A percentile compares a stretch with the other conserved stretches of the same genome.
phyloP scores from a whole-genome alignment of 92 coral and sea anemone species.

The Anthopleura xanthogrammica region DNA sequence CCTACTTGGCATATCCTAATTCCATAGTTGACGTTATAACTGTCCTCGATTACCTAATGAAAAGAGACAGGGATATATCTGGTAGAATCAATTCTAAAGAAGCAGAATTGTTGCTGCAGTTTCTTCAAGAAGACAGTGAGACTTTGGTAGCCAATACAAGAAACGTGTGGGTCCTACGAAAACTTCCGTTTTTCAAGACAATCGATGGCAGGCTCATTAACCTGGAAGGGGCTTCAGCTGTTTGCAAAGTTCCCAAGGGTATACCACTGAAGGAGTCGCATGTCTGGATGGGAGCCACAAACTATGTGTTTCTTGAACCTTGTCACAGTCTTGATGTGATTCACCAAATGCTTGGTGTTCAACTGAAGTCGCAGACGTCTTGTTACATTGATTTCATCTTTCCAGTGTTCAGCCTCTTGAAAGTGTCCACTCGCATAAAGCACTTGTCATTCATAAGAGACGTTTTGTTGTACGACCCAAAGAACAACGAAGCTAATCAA shows the following conservation, averaged over 20 bases:
- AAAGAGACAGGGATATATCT: conserved; percentile 24
- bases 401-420: conserved; percentile 52
- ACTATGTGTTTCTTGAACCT: conserved; percentile 68
- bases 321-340: conserved; percentile 38
- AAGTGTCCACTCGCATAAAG: conserved; percentile 46
- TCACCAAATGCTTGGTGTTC: conserved; percentile 64
- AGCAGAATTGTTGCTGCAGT: conserved; percentile 42
- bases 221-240: conserved; percentile 37
- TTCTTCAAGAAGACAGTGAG: conserved; percentile 53
- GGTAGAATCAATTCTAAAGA: conserved; percentile 42
- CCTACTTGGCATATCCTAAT: conserved; percentile 66
- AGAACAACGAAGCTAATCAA: conserved; percentile 8
- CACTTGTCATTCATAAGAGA: conserved; percentile 60
- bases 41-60: conserved; percentile 54
- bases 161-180: conserved; percentile 33
- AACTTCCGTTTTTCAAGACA: conserved; percentile 67
- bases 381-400: conserved; percentile 75
- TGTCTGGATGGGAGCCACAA: conserved; percentile 59
- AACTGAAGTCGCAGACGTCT: conserved; percentile 38
- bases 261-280: conserved; percentile 65
- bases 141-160: conserved; percentile 10
- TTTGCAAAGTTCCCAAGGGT: conserved; percentile 55
- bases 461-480: conserved; percentile 22
- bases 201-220: conserved; percentile 39
- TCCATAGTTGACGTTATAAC: conserved; percentile 58